Conservation (phyloP, 2,888 invertebrate genomes). For the Glyphotaelius pellucidus region DNA sequence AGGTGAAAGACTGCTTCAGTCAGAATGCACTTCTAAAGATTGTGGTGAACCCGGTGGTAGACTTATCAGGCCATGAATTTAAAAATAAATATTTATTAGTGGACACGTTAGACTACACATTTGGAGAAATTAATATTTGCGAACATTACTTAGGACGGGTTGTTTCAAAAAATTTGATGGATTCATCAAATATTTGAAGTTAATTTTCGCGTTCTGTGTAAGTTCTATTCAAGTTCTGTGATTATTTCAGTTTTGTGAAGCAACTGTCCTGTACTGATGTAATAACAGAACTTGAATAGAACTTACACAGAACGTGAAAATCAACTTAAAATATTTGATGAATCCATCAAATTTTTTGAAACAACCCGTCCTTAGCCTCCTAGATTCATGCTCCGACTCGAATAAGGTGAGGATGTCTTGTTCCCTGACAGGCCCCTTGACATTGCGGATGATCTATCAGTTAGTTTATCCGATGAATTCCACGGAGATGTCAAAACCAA, state of each 20-base stretch:
- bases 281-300: too few species aligned
- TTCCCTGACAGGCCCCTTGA: constrained; percentile 99
- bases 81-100: background rate
- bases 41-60: background rate
- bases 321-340: too few species aligned
- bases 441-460: constrained; percentile 98
- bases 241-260: too few species aligned
- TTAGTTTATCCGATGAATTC: constrained; percentile 98
- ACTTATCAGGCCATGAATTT: background rate
- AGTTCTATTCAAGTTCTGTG: too few species aligned
- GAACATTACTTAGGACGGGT: too few species aligned
- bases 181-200: too few species aligned
- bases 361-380: constrained; percentile 98
- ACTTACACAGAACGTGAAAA: too few species aligned
- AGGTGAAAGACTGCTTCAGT: background rate
- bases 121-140: background rate
- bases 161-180: too few species aligned
- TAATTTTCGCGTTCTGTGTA: too few species aligned
- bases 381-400: constrained; percentile 99
- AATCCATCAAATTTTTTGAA: too few species aligned
- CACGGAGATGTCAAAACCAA: constrained; percentile 73
- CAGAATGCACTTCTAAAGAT: background rate
- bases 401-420: constrained; percentile 93
- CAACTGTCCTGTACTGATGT: too few species aligned
- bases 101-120: background rate